These are phyloP conservation scores for Thaumetopoea pityocampa DNA, from an alignment of 1,140 invertebrate species.

Conservation along the genomic window DNA sequence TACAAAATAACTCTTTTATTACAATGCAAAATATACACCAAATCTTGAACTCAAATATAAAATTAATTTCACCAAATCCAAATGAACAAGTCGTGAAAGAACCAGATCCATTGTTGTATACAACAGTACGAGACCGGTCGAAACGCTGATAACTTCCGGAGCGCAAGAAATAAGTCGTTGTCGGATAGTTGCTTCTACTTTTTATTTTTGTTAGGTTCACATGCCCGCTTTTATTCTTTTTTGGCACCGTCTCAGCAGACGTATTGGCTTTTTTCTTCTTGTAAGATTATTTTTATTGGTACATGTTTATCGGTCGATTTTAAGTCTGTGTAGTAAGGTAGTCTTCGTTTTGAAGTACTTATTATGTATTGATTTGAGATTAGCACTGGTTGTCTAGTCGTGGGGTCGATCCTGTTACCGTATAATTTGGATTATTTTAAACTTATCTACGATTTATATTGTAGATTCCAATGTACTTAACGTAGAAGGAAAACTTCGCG, in stretches of 20 bases:
- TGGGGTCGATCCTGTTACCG: too few relatives aligned
- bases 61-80: constrained; percentile 26
- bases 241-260: constrained; percentile 32
- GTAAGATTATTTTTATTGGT: constrained; percentile 42
- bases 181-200: constrained; percentile 34
- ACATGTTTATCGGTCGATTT: constrained; percentile 12
- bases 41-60: constrained; percentile 16
- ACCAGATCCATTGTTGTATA: constrained; percentile 24
- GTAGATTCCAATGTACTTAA: too few relatives aligned
- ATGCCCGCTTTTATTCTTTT: constrained; percentile 44
- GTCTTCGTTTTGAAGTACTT: background rate
- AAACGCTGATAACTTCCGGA: constrained; percentile 60
- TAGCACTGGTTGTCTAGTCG: too few relatives aligned
- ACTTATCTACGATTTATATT: too few relatives aligned
- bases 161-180: constrained; percentile 45
- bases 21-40: background rate
- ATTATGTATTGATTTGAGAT: too few relatives aligned
- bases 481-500: too few relatives aligned
- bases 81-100: constrained; percentile 20
- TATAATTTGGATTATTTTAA: too few relatives aligned
- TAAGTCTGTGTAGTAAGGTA: background rate
- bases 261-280: constrained; percentile 45
- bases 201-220: constrained; percentile 49
- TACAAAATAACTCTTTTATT: too few relatives aligned
- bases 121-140: constrained; percentile 43